These are phyloP conservation scores for Dicrostonyx torquatus DNA, from an alignment of 2,797 vertebrate genomes.

Conservation along the genomic window DNA sequence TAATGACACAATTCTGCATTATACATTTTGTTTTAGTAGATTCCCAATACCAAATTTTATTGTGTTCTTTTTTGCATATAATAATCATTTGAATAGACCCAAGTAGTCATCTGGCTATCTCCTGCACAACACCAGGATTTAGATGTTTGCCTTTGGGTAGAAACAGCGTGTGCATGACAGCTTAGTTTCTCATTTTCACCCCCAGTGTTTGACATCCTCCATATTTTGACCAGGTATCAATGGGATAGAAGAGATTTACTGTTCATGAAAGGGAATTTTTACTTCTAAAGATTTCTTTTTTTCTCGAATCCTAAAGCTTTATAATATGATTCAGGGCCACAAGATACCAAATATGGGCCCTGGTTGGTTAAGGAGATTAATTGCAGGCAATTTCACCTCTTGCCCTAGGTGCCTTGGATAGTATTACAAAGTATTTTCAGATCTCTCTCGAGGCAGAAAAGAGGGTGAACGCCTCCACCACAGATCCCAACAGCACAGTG, in stretches of 20 bases:
- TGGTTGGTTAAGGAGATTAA: slow-evolving; percentile 20
- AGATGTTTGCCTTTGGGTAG: not conserved
- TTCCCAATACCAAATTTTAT: slow-evolving; percentile 1
- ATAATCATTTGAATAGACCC: not conserved
- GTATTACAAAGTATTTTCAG: slow-evolving; percentile 93
- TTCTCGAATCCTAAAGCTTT: slow-evolving; percentile 19
- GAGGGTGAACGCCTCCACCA: slow-evolving; percentile 91
- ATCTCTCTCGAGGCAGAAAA: slow-evolving; percentile 92
- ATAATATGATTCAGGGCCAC: not conserved
- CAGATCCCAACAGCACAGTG: slow-evolving; percentile 84
- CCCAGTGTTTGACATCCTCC: slow-evolving; percentile 9
- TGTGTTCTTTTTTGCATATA: not conserved
- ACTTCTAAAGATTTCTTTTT: not conserved
- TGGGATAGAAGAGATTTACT: not conserved
- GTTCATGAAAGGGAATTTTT: not conserved
- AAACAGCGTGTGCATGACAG: not conserved
- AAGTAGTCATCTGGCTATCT: not conserved
- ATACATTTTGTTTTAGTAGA: not conserved
- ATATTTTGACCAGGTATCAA: not conserved
- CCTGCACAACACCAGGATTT: not conserved
- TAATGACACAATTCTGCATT: not conserved
- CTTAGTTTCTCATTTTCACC: slow-evolving; percentile 27
- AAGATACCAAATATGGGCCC: not conserved
- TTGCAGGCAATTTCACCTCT: slow-evolving; percentile 48
- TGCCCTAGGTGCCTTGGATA: slow-evolving; percentile 93